Percentiles rank a stretch among this genome's conserved stretches.
These are phyloP conservation scores for Acanthopleura granulata DNA, from an alignment of 2,888 invertebrate genomes.

Conservation along the genomic window DNA sequence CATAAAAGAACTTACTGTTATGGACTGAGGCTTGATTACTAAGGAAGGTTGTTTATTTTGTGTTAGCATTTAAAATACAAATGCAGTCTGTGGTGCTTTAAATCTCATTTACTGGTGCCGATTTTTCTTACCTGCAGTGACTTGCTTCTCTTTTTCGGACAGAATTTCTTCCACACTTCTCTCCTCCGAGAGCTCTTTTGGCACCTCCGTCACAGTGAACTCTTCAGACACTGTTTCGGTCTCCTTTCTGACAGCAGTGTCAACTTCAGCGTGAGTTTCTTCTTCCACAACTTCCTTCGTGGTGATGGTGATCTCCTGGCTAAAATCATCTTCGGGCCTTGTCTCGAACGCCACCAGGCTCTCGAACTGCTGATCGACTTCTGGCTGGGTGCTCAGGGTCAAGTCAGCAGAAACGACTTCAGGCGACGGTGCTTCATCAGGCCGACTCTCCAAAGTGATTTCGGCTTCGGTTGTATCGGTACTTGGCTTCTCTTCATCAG, in stretches of 20 bases:
- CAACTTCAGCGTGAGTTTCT: neutral
- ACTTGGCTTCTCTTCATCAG: neutral
- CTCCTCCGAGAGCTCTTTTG: neutral
- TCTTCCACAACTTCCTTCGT: neutral
- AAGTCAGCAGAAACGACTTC: neutral
- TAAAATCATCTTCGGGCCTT: neutral
- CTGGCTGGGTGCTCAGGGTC: neutral
- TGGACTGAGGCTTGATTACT: too few relatives aligned
- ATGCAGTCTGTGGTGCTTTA: too few relatives aligned
- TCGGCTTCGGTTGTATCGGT: neutral
- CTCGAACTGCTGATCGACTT: too few relatives aligned
- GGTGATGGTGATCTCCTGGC: neutral
- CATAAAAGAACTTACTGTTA: too few relatives aligned
- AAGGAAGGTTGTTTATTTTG: too few relatives aligned
- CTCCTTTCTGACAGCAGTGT: neutral
- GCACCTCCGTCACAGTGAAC: neutral
- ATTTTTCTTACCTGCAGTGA: conserved; percentile 35
- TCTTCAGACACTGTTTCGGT: neutral
- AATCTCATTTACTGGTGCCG: too few relatives aligned
- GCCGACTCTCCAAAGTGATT: too few relatives aligned
- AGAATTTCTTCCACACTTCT: conserved; percentile 34
- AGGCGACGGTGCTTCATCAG: too few relatives aligned
- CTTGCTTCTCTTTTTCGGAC: conserved; percentile 55
- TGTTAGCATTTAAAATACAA: too few relatives aligned
- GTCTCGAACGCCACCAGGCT: neutral